Evolutionary conservation across 2,113 vertebrate species (phyloP), one percentile per base, ranked within the genome.

Genomic region (Penelope pileata): DNA sequence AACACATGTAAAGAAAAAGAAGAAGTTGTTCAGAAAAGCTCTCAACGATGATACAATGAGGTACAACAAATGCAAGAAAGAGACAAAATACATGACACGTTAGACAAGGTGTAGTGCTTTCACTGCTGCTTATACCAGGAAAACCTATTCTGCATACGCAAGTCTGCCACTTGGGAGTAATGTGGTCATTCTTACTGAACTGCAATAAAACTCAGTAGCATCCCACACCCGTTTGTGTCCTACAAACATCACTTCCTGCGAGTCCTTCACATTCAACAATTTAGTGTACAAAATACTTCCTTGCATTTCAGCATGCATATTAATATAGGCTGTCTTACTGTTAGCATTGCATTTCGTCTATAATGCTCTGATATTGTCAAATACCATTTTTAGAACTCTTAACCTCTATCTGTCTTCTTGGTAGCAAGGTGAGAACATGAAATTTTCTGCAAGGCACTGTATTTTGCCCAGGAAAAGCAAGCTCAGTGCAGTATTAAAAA

Each of bases 191-290:
- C 75, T 91, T 77, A 80, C 43, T 92, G 73, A 86, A 48, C 54
- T 66, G 87, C 91, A 92, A 22, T 70, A 83, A 95, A 92, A 86
- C 27, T 78, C 88, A 73, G 94, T 78, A 93, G 83, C 92, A 95
- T 90, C 94, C 96, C 86, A 83, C 75, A 94, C 84, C 93, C 90
- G 0, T 93, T 92, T 82, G 75, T 62, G 73, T 91, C 93, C 94
- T 91, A 53, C 56, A 96, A 97, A 96, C 95, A 95, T 96, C 58
- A 91, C 86, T 72, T 83, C 93, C 87, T 97, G 91, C 70, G 90
- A 87, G 75, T 43, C 95, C 83, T 82, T 92, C 93, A 75, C 75
- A 86, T 91, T 96, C 88, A 97, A 77, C n/a, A 51, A 74, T 94
- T 91, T 95, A 50, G 82, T 5, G 9, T 54, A 70, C 68, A 96